Percentiles rank a stretch among this genome's conserved stretches.
Evolutionary conservation across 2,888 invertebrate species (phyloP).

Genomic region (Polymixis flavicincta): DNA sequence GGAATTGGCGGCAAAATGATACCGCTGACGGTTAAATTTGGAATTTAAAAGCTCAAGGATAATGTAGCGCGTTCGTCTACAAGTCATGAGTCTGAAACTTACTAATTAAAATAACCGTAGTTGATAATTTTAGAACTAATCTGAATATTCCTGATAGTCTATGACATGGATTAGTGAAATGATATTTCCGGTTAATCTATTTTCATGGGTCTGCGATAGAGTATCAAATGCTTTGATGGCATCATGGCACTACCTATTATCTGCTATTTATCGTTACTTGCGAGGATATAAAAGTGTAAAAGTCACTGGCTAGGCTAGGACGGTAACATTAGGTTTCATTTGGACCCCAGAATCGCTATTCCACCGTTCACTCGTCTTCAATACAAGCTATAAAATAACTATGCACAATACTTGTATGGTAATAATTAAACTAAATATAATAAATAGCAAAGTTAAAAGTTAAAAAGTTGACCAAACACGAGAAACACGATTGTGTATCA

Average conservation of each 20-base stretch:
- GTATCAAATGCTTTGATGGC: slow-evolving; percentile 70
- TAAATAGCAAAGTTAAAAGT: slow-evolving; percentile 69
- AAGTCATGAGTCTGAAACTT: slow-evolving; percentile 33
- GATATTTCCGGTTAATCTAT: slow-evolving; percentile 49
- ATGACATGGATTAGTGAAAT: slow-evolving; percentile 69
- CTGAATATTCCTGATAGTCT: slow-evolving; percentile 64
- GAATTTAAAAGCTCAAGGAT: slow-evolving; percentile 30
- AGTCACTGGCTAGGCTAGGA: slow-evolving; percentile 85
- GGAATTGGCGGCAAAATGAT: slow-evolving; percentile 46
- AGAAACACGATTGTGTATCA: slow-evolving; percentile 74
- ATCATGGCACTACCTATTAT: slow-evolving; percentile 68
- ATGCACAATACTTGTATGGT: slow-evolving; percentile 88
- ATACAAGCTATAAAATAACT: slow-evolving; percentile 79
- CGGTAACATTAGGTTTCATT: slow-evolving; percentile 80
- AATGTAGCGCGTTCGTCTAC: slow-evolving; percentile 37
- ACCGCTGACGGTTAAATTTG: slow-evolving; percentile 9
- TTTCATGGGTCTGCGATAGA: slow-evolving; percentile 69
- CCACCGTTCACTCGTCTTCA: slow-evolving; percentile 77
- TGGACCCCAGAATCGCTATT: slow-evolving; percentile 75
- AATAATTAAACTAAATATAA: slow-evolving; percentile 75
- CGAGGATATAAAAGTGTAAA: slow-evolving; percentile 65
- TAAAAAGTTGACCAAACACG: slow-evolving; percentile 80
- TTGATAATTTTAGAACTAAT: slow-evolving; percentile 13
- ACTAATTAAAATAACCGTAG: slow-evolving; percentile 9
- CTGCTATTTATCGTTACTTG: slow-evolving; percentile 55